phyloP scores from a whole-genome alignment of 2,113 vertebrate genomes.

The Crypturellus undulatus region DNA sequence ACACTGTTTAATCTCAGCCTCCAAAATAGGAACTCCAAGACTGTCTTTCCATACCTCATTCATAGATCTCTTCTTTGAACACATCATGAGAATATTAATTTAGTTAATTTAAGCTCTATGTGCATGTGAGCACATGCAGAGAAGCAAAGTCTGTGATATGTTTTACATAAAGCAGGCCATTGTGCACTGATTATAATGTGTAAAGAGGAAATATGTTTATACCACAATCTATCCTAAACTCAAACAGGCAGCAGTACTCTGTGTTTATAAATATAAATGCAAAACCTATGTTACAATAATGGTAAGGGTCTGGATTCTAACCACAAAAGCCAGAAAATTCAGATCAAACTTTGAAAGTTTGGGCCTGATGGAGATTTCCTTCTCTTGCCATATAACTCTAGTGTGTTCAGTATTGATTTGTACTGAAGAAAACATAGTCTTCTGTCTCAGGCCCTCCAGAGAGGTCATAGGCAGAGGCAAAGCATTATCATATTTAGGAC shows the following conservation, averaged over 20 bases:
- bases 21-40: constrained; percentile 74
- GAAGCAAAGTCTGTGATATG: constrained; percentile 73
- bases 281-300: constrained; percentile 71
- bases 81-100: constrained; percentile 78
- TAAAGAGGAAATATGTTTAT: constrained; percentile 83
- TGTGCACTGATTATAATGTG: constrained; percentile 81
- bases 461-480: not conserved
- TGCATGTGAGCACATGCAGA: constrained; percentile 66
- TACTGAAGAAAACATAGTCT: not conserved
- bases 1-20: constrained; percentile 71
- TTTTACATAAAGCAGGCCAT: constrained; percentile 85
- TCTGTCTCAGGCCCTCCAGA: not conserved
- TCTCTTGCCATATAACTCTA: not conserved
- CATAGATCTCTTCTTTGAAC: constrained; percentile 77
- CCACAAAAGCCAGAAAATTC: constrained; percentile 45
- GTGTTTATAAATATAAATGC: constrained; percentile 79
- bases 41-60: constrained; percentile 73
- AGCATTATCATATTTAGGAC: not conserved
- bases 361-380: constrained; percentile 10
- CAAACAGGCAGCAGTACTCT: constrained; percentile 76
- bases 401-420: not conserved
- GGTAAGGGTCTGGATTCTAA: constrained; percentile 59
- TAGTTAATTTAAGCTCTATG: constrained; percentile 75
- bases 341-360: constrained; percentile 13
- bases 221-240: constrained; percentile 79